phyloP scores from a whole-genome alignment of 2,888 invertebrate genomes.

The Bellardia pandia region DNA sequence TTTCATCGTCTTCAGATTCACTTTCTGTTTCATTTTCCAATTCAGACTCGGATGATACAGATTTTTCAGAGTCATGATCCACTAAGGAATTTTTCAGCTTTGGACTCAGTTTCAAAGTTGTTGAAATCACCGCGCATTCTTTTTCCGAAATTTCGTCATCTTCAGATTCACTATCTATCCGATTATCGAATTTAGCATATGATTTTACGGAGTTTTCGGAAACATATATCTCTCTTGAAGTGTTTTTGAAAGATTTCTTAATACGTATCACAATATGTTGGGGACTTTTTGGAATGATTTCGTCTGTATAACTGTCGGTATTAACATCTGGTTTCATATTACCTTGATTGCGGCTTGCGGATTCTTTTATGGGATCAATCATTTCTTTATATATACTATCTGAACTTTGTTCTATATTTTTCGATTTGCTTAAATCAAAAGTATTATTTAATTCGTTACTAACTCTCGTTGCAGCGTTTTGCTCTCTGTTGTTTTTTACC shows the following conservation, averaged over 20 bases:
- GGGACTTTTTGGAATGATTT: background rate
- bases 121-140: background rate
- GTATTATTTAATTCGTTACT: background rate
- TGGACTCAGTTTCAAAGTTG: constrained; percentile 2
- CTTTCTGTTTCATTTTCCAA: background rate
- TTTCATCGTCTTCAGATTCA: constrained; percentile 17
- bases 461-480: background rate
- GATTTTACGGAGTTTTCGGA: background rate
- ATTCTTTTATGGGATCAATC: background rate
- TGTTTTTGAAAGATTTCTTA: constrained; percentile 23
- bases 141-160: background rate
- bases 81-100: background rate
- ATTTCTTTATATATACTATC: background rate
- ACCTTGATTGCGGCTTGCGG: background rate
- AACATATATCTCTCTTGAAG: constrained; percentile 26
- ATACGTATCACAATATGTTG: constrained; percentile 55
- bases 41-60: background rate
- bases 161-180: background rate
- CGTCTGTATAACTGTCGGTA: background rate
- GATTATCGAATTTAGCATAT: background rate
- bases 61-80: background rate
- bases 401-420: background rate
- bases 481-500: background rate
- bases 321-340: background rate
- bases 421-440: background rate